Evolutionary conservation across 2,888 invertebrate species (phyloP).

Genomic region (Athrips mouffetella): DNA sequence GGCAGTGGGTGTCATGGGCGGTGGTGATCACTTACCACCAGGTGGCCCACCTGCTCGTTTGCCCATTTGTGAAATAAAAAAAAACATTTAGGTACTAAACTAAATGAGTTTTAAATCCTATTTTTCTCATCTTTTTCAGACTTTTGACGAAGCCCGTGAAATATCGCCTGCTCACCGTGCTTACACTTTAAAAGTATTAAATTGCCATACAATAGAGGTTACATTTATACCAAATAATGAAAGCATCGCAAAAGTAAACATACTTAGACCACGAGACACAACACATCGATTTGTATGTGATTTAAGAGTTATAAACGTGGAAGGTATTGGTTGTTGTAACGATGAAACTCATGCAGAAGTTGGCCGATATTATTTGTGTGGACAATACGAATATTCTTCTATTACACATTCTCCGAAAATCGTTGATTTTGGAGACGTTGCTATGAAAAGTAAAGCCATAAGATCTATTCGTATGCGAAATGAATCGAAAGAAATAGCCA

Average conservation of each 20-base stretch:
- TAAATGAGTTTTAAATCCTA: not conserved
- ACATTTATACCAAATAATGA: conserved; percentile 58
- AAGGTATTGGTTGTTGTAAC: conserved; percentile 55
- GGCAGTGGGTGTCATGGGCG: no score
- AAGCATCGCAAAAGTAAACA: conserved; percentile 55
- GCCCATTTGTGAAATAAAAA: no score
- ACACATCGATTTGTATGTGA: conserved; percentile 63
- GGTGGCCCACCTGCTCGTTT: no score
- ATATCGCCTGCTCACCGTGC: conserved; percentile 68
- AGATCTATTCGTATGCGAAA: conserved; percentile 65
- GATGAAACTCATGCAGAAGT: conserved; percentile 63
- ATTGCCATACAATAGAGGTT: conserved; percentile 45
- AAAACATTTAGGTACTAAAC: no score
- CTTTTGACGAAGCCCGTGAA: conserved; percentile 60
- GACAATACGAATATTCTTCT: conserved; percentile 70
- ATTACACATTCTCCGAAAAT: conserved; percentile 66
- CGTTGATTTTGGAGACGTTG: conserved; percentile 64
- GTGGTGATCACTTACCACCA: no score
- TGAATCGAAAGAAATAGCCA: conserved; percentile 52
- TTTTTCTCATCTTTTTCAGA: conserved; percentile 37
- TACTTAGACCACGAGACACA: conserved; percentile 35
- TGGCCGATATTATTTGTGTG: conserved; percentile 76
- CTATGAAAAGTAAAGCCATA: conserved; percentile 47
- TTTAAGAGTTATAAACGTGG: conserved; percentile 56
- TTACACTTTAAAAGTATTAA: conserved; percentile 41